Conservation (phyloP, 2,113 vertebrate species). For the Burhinus oedicnemus region DNA sequence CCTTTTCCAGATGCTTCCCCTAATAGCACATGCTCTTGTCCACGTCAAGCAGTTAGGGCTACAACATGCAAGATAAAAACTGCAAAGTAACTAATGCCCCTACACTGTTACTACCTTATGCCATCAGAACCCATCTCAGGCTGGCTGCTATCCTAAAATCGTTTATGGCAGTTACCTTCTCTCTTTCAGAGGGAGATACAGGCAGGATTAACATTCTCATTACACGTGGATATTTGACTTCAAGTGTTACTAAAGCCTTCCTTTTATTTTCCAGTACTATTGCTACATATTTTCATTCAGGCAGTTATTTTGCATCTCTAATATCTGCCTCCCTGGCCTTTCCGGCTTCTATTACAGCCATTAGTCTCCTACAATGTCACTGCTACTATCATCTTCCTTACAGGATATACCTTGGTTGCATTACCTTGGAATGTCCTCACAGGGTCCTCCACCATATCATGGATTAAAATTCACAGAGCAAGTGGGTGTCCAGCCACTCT, state of each 20-base stretch:
- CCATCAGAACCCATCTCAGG: not conserved
- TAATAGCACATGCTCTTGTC: conserved; percentile 40
- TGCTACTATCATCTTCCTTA: not conserved
- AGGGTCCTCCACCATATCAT: not conserved
- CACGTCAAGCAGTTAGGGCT: conserved; percentile 42
- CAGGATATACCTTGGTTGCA: not conserved
- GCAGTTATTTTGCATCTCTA: not conserved
- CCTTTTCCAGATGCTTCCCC: conserved; percentile 36
- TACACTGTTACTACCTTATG: not conserved
- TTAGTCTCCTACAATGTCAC: not conserved
- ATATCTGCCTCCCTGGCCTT: not conserved
- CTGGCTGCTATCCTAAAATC: not conserved
- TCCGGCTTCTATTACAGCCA: not conserved
- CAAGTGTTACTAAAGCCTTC: not conserved
- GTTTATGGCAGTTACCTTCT: not conserved
- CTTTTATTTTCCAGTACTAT: not conserved
- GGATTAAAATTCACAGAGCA: not conserved
- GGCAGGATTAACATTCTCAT: not conserved
- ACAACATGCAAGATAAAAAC: conserved; percentile 41
- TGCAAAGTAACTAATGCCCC: not conserved
- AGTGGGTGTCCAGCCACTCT: not conserved
- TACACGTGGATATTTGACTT: not conserved
- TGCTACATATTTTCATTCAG: not conserved
- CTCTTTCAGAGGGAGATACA: not conserved
- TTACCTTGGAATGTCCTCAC: not conserved